Conservation (phyloP, 2,888 invertebrate species). For the Entomobrya proxima region DNA sequence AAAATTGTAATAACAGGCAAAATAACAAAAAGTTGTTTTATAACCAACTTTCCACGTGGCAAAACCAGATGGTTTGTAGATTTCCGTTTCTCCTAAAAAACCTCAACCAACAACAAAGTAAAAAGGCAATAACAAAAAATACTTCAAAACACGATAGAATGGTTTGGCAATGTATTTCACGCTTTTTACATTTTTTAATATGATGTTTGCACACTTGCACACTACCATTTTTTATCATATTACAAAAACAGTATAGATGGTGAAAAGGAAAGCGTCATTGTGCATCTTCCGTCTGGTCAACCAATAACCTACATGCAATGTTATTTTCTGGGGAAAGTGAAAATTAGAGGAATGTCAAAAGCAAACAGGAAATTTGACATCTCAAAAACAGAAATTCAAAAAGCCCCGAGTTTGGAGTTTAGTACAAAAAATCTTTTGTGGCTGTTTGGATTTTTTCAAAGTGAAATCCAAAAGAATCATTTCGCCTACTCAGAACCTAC, state of each 20-base stretch:
- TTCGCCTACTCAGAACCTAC: too few species aligned
- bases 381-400: slow-evolving; percentile 57
- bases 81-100: slow-evolving; percentile 69
- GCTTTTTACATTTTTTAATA: slow-evolving; percentile 22
- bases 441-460: slow-evolving; percentile 19
- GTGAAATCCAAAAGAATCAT: background rate
- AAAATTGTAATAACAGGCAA: background rate
- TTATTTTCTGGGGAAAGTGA: background rate
- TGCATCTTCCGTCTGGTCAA: slow-evolving; percentile 33
- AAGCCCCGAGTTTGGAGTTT: too few species aligned
- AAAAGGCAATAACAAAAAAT: slow-evolving; percentile 23
- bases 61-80: slow-evolving; percentile 45
- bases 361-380: slow-evolving; percentile 56
- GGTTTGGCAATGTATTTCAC: slow-evolving; percentile 28
- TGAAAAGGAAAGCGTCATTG: slow-evolving; percentile 27
- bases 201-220: background rate
- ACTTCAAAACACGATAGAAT: slow-evolving; percentile 3
- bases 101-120: slow-evolving; percentile 55
- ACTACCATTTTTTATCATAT: background rate
- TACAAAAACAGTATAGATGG: slow-evolving; percentile 13
- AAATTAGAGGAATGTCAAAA: slow-evolving; percentile 24
- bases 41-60: slow-evolving; percentile 47
- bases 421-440: slow-evolving; percentile 24
- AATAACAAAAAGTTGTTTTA: slow-evolving; percentile 19
- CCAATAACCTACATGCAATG: background rate